Conservation (phyloP, 1,140 invertebrate genomes). For the Lineus longissimus region DNA sequence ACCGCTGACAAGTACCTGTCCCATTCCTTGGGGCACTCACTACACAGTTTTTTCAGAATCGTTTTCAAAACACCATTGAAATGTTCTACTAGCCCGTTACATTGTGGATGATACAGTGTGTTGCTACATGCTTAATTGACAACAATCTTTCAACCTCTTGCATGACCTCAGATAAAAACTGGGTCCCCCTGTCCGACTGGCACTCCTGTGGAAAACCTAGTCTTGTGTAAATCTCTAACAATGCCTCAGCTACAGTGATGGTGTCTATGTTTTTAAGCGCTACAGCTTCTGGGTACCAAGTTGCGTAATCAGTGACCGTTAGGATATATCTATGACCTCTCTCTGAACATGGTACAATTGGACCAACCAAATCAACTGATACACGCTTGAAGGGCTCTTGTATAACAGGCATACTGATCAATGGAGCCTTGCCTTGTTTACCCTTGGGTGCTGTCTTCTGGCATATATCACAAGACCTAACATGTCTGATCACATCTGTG, state of each 20-base stretch:
- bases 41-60: conserved; percentile 33
- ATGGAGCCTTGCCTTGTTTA: conserved; percentile 19
- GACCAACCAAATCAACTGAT: conserved; percentile 25
- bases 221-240: conserved; percentile 46
- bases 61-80: conserved; percentile 28
- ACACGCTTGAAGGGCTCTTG: conserved; percentile 24
- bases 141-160: conserved; percentile 21
- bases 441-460: conserved; percentile 21
- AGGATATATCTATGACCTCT: conserved; percentile 23
- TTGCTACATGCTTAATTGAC: conserved; percentile 24
- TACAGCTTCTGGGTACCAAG: conserved; percentile 26
- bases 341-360: conserved; percentile 18
- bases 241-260: conserved; percentile 23
- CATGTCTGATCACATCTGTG: conserved; percentile 19
- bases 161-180: conserved; percentile 45
- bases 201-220: conserved; percentile 49
- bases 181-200: conserved; percentile 52
- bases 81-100: conserved; percentile 36
- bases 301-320: conserved; percentile 25
- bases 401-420: conserved; percentile 21
- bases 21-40: conserved; percentile 36
- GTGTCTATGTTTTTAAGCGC: conserved; percentile 19
- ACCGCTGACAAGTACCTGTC: conserved; percentile 33
- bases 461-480: conserved; percentile 24
- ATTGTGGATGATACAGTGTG: conserved; percentile 33